Evolutionary conservation across 2,113 vertebrate genomes (phyloP).

Genomic region (Scalopus aquaticus): DNA sequence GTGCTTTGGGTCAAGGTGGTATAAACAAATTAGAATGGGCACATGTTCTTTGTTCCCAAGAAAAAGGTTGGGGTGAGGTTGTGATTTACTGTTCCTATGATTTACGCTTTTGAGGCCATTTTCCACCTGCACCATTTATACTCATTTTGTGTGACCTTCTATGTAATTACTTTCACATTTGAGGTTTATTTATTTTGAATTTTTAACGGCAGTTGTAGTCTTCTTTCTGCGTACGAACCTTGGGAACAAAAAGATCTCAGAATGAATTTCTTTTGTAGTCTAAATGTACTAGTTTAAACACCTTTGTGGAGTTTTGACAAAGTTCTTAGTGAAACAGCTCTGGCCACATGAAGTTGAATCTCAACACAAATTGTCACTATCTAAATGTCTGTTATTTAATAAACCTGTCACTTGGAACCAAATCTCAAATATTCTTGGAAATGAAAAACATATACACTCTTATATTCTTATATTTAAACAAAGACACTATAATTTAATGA

Average conservation of each 20-base stretch:
- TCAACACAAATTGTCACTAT: not conserved
- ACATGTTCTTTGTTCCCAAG: not conserved
- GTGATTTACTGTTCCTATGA: not conserved
- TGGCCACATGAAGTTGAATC: not conserved
- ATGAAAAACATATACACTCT: not conserved
- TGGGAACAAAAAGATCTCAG: not conserved
- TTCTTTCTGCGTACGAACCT: not conserved
- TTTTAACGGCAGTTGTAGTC: not conserved
- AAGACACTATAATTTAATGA: not conserved
- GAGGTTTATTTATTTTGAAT: constrained; percentile 48
- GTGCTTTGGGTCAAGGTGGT: not conserved
- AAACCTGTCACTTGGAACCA: not conserved
- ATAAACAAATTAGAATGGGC: not conserved
- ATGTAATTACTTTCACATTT: constrained; percentile 47
- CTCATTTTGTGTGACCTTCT: constrained; percentile 57
- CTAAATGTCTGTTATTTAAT: not conserved
- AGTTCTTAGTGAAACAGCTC: not conserved
- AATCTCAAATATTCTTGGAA: not conserved
- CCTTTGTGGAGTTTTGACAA: not conserved
- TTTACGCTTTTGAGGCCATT: not conserved
- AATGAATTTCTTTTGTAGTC: constrained; percentile 1
- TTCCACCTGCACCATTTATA: not conserved
- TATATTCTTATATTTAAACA: not conserved
- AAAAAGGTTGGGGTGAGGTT: not conserved
- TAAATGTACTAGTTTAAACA: not conserved